Evolutionary conservation across 37 sponge, comb jelly and placozoan genomes (phyloP), one percentile per base, ranked within the genome.

Genomic region (Aplysina aerophoba): DNA sequence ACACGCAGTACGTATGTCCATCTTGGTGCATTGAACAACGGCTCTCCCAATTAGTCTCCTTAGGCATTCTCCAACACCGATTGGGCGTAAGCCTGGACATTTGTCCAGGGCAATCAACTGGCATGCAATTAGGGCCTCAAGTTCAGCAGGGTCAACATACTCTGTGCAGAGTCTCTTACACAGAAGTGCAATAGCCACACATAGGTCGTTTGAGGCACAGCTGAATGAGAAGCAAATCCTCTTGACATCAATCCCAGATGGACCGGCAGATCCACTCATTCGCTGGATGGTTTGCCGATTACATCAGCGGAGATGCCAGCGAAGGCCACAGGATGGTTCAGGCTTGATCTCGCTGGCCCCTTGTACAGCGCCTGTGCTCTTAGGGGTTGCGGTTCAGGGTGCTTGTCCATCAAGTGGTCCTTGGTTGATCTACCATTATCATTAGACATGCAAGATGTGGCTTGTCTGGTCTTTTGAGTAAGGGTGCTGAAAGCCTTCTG

Each of bases 41-140:
- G 78, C 78, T 75, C 78, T 36, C 1, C 78, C 78, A 41, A 75
- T 41, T 3, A 75, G 78, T 75, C 78, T 75, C 41, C 78, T 75
- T 16, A 50, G 53, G 53, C 78, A 75, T 24, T 39, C 78, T 4
- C 78, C 78, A 11, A 75, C 50, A 4, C 50, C 78, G 38, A 75
- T 73, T 21, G 41, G 74, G 39, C 41, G 74, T 12, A 73, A 12
- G 14, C 74, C 74, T 31, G 74, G 74, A 73, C 74, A 73, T 73
- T 73, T 73, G 39, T 75, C 78, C 78, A 75, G 53, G 78, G 78
- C 78, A 40, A 75, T 75, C 53, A 75, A 53, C 1, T 54, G 54
- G 78, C 54, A 39, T 75, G 78, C 41, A 50, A 75, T 54, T 39
- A 41, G 78, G 78, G 78, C 53, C 25, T 75, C 53, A 13, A 41